phyloP scores from a whole-genome alignment of 2,113 vertebrate species.

The Cyprinus carpio region DNA sequence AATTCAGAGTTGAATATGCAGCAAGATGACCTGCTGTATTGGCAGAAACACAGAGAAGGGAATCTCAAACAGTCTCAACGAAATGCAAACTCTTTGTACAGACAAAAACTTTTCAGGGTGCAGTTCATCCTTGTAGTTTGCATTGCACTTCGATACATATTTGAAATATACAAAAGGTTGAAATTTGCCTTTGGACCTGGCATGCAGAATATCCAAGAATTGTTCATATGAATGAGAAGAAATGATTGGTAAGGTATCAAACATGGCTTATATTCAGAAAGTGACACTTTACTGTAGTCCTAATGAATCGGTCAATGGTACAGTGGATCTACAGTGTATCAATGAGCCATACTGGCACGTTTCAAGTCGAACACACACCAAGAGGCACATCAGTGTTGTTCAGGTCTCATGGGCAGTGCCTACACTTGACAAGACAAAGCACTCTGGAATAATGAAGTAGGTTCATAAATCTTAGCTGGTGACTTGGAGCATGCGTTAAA shows the following conservation, averaged over 20 bases:
- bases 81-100: neutral
- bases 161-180: neutral
- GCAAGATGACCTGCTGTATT: neutral
- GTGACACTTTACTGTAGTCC: neutral
- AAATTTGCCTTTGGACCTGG: neutral
- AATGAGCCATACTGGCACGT: conserved; percentile 3
- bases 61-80: neutral
- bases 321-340: conserved; percentile 19
- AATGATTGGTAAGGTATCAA: neutral
- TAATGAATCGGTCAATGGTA: neutral
- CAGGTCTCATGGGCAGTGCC: conserved; percentile 3
- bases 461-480: conserved; percentile 57
- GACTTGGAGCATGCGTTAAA: conserved; percentile 53
- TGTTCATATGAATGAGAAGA: neutral
- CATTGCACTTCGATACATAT: neutral
- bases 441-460: conserved; percentile 51
- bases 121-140: neutral
- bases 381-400: neutral
- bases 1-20: conserved; percentile 3
- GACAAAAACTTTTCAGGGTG: neutral
- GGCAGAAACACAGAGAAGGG: neutral
- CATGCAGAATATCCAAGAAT: neutral
- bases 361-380: neutral
- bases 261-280: neutral
- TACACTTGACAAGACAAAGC: conserved; percentile 54